Conservation (phyloP, 2,888 invertebrate species). For the Eristalinus aeneus region DNA sequence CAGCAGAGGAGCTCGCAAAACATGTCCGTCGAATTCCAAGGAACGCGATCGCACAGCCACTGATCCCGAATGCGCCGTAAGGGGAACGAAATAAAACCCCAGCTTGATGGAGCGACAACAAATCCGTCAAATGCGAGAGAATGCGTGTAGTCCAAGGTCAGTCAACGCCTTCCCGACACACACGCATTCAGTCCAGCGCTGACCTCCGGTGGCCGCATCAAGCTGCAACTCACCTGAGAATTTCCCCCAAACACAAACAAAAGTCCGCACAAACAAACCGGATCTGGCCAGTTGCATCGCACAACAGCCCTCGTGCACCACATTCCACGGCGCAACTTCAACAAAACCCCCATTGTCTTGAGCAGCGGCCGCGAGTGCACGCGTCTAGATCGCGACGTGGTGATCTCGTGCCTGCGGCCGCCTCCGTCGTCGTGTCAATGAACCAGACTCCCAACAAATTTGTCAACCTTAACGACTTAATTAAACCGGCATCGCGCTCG, state of each 20-base stretch:
- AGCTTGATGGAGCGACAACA: neutral
- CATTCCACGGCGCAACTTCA: neutral
- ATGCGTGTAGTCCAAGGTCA: neutral
- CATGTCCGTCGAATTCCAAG: neutral
- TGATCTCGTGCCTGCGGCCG: neutral
- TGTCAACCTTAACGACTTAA: slow-evolving; percentile 66
- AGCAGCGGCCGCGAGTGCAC: neutral
- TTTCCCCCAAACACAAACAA: neutral
- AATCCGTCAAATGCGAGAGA: neutral
- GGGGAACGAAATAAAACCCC: neutral
- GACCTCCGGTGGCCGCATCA: neutral
- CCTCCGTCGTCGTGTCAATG: slow-evolving; percentile 47
- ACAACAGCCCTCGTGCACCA: neutral
- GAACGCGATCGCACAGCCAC: neutral
- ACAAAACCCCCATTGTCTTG: neutral
- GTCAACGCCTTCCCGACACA: neutral
- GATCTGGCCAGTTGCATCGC: neutral
- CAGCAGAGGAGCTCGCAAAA: neutral
- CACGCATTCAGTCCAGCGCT: neutral
- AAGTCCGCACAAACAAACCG: neutral
- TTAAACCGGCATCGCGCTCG: slow-evolving; percentile 22
- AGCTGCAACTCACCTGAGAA: neutral
- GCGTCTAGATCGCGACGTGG: neutral
- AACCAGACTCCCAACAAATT: slow-evolving; percentile 47
- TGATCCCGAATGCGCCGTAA: neutral